Evolutionary conservation across 2,888 invertebrate genomes (phyloP).

Genomic region (Augiades crinisus): DNA sequence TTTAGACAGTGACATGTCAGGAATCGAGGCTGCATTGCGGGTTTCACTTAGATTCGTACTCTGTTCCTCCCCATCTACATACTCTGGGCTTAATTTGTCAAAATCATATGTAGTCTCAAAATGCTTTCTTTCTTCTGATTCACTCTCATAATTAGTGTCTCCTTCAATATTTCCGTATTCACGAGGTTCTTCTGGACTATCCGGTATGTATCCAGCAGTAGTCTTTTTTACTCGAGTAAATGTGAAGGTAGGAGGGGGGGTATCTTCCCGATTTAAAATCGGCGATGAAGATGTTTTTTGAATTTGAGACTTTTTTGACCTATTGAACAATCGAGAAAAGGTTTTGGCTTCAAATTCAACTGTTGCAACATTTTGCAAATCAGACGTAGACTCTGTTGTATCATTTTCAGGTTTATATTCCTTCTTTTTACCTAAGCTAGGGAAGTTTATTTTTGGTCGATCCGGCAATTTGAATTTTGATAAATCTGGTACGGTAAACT

Average conservation of each 20-base stretch:
- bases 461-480: slow-evolving; percentile 83
- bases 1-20: slow-evolving; percentile 64
- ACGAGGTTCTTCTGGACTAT: slow-evolving; percentile 65
- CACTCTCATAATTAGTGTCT: slow-evolving; percentile 50
- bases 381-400: slow-evolving; percentile 59
- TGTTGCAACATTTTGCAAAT: slow-evolving; percentile 71
- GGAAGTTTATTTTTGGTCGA: slow-evolving; percentile 82
- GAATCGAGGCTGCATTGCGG: slow-evolving; percentile 48
- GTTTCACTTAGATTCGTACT: slow-evolving; percentile 45
- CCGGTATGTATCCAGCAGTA: slow-evolving; percentile 67
- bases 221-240: slow-evolving; percentile 84
- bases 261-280: slow-evolving; percentile 75
- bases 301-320: slow-evolving; percentile 67
- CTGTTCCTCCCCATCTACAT: slow-evolving; percentile 73
- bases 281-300: slow-evolving; percentile 79
- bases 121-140: slow-evolving; percentile 60
- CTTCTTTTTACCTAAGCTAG: slow-evolving; percentile 81
- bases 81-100: slow-evolving; percentile 80
- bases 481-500: slow-evolving; percentile 76
- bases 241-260: slow-evolving; percentile 83
- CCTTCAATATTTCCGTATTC: slow-evolving; percentile 71
- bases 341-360: slow-evolving; percentile 89
- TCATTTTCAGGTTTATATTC: slow-evolving; percentile 59
- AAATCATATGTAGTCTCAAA: slow-evolving; percentile 74
- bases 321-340: slow-evolving; percentile 86